Base-by-base conservation (phyloP, 2,113 vertebrate genomes). In the Egretta garzetta region DNA sequence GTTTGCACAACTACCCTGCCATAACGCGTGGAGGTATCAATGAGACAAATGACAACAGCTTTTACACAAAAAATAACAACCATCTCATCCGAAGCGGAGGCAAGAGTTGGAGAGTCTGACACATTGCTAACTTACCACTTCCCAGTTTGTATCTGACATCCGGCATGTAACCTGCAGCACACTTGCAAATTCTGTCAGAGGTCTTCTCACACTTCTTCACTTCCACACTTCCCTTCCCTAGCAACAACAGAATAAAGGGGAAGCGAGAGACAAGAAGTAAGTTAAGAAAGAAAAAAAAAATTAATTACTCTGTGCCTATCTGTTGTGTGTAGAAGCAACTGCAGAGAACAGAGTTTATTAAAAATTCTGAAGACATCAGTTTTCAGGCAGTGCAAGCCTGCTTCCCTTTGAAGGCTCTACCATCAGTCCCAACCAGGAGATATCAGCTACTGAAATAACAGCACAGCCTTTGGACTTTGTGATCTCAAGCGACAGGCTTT, bases 171-270 rank as follows among this genome's bases (percentile, higher is more conserved):
- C 98, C 98, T 1, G 94, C 70, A 14, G 8, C 32, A 47, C 97
- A 98, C 33, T 3, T 5, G 12, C 98, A 98, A 1, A 86, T 11
- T 4, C 95, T 75, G 63, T 97, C 86, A 3, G 96, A 96, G 11
- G 56, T 90, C 32, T 43, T 86, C 73, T 94, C 91, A 1, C 98
- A 98, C 12, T 80, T 86, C 84, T 92, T 95, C 68, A 89, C 83
- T 18, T 97, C 95, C 85, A 64, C 39, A 0, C 96, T 97, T 10
- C 98, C 97, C 50, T 4, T 90, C 19, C 20, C 97, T 97, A 50
- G 6, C 41, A 85, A 76, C 39, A 49, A n/a, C 27, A 30, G 43
- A 53, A 45, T 27, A 20, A 32, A 73, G 23, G 47, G 58, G 26
- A 32, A 43, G 18, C 0, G 12, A 49, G 28, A 63, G 18, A 37